phyloP scores from a whole-genome alignment of 2,888 invertebrate genomes.

The Ephialtes manifestator region DNA sequence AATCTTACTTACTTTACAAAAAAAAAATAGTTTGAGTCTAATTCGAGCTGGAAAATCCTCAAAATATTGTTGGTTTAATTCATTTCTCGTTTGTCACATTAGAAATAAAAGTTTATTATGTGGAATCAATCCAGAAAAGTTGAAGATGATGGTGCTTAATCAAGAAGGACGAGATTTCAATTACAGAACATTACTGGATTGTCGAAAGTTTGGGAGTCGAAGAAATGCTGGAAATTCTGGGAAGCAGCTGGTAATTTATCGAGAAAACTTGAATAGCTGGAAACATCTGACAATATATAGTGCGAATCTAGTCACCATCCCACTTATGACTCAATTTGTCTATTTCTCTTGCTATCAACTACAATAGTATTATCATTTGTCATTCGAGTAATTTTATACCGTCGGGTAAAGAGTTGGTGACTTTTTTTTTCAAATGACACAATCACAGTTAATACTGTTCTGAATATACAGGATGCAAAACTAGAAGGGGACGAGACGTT shows the following conservation, averaged over 20 bases:
- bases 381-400: not conserved
- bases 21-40: not conserved
- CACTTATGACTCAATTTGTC: conserved; percentile 17
- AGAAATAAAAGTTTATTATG: not conserved
- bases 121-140: not conserved
- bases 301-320: not conserved
- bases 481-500: too few relatives aligned
- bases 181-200: not conserved
- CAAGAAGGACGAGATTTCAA: conserved; percentile 17
- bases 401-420: too few relatives aligned
- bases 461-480: too few relatives aligned
- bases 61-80: not conserved
- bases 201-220: not conserved
- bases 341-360: not conserved
- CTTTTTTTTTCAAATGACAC: too few relatives aligned
- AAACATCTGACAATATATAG: conserved; percentile 16
- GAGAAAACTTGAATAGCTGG: conserved; percentile 9
- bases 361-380: not conserved
- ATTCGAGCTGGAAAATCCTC: not conserved
- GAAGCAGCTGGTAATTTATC: conserved; percentile 14
- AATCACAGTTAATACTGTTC: too few relatives aligned
- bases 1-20: not conserved
- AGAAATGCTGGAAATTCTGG: not conserved
- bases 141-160: not conserved
- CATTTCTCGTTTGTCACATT: not conserved